phyloP scores from a whole-genome alignment of 2,797 vertebrate genomes.

The Poecilia wingei region DNA sequence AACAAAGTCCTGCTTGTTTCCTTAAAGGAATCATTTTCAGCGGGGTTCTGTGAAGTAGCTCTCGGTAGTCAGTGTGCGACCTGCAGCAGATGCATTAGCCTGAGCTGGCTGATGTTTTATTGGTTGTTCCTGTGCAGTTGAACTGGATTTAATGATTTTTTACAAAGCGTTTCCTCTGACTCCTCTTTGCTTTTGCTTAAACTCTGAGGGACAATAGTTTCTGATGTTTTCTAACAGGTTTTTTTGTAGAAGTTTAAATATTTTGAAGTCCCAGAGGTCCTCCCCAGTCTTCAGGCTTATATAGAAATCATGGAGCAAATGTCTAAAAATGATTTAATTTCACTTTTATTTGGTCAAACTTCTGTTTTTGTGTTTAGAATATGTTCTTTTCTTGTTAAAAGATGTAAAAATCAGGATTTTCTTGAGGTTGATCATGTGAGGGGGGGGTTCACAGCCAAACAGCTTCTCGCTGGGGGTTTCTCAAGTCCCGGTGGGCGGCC shows the following conservation, averaged over 20 bases:
- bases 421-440: too few relatives aligned
- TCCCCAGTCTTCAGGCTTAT: background rate
- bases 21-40: background rate
- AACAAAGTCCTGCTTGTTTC: background rate
- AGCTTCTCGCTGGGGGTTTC: background rate
- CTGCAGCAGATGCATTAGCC: background rate
- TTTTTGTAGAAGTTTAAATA: constrained; percentile 5
- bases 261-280: background rate
- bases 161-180: background rate
- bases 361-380: background rate
- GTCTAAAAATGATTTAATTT: background rate
- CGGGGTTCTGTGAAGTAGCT: background rate
- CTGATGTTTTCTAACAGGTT: background rate
- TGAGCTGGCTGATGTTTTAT: background rate
- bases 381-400: background rate
- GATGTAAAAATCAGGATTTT: background rate
- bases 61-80: background rate
- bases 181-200: background rate
- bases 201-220: background rate
- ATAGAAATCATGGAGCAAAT: background rate
- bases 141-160: background rate
- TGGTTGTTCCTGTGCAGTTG: background rate
- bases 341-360: background rate
- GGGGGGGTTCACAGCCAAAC: background rate
- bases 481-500: background rate